Evolutionary conservation across 2,797 vertebrate species (phyloP).

Genomic region (Astyanax mexicanus): DNA sequence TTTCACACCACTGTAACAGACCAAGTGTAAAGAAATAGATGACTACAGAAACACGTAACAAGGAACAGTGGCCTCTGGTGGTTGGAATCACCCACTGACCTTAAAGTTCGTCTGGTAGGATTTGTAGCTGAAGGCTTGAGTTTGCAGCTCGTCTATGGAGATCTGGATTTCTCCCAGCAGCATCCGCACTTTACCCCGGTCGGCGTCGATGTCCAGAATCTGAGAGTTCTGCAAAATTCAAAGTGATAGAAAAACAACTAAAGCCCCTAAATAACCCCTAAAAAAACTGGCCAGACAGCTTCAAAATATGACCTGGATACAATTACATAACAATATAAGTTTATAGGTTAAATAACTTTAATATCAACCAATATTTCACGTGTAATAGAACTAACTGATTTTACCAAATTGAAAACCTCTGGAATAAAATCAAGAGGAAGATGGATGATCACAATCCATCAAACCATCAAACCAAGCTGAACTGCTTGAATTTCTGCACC

Average conservation of each 20-base stretch:
- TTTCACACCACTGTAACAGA: too few relatives aligned
- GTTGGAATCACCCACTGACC: constrained; percentile 69
- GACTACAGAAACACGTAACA: not conserved
- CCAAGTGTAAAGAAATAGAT: not conserved
- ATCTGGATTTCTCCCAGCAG: constrained; percentile 77
- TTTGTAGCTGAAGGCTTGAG: constrained; percentile 78
- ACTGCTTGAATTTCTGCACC: too few relatives aligned
- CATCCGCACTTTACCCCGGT: constrained; percentile 72
- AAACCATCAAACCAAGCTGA: too few relatives aligned
- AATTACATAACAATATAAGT: too few relatives aligned
- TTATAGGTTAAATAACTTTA: too few relatives aligned
- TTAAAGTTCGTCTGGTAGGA: constrained; percentile 88
- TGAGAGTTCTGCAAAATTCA: constrained; percentile 77
- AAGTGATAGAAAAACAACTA: not conserved
- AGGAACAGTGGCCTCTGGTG: not conserved
- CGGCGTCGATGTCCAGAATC: constrained; percentile 80
- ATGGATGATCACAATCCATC: too few relatives aligned
- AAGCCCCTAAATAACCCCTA: too few relatives aligned
- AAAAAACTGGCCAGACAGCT: too few relatives aligned
- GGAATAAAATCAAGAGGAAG: too few relatives aligned
- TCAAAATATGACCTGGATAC: not conserved
- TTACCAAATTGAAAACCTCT: too few relatives aligned
- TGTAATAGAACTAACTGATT: too few relatives aligned
- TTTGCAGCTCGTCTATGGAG: constrained; percentile 81
- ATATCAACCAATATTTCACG: too few relatives aligned